Evolutionary conservation across 2,888 invertebrate genomes (phyloP).

Genomic region (Selenia dentaria): DNA sequence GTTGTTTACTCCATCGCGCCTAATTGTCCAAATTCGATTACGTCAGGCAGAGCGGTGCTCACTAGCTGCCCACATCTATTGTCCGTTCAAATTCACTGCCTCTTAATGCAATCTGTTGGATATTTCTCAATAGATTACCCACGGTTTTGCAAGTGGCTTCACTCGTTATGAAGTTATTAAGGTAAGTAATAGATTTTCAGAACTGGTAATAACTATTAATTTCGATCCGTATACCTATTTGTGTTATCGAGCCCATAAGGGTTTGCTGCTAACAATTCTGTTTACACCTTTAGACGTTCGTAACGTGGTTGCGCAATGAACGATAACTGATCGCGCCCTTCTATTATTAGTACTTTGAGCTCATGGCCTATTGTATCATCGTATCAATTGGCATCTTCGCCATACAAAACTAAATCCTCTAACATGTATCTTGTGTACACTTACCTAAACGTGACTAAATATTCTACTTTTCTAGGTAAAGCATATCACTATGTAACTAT

Average conservation of each 20-base stretch:
- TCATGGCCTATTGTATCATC: slow-evolving; percentile 48
- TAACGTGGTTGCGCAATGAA: slow-evolving; percentile 50
- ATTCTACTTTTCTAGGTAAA: slow-evolving; percentile 2
- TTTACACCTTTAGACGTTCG: slow-evolving; percentile 49
- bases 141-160: slow-evolving; percentile 43
- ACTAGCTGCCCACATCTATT: slow-evolving; percentile 47
- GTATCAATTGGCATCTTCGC: slow-evolving; percentile 42
- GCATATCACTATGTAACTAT: slow-evolving; percentile 1
- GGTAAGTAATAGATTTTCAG: slow-evolving; percentile 36
- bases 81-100: slow-evolving; percentile 45
- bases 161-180: slow-evolving; percentile 34
- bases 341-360: slow-evolving; percentile 46
- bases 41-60: slow-evolving; percentile 48
- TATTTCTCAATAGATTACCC: slow-evolving; percentile 46
- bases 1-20: slow-evolving; percentile 60
- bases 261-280: slow-evolving; percentile 56
- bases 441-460: not conserved
- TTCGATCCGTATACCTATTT: slow-evolving; percentile 39
- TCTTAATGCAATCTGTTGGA: slow-evolving; percentile 45
- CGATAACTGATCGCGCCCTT: slow-evolving; percentile 58
- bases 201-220: slow-evolving; percentile 22
- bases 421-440: slow-evolving; percentile 8
- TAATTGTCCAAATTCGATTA: slow-evolving; percentile 66
- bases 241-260: slow-evolving; percentile 41
- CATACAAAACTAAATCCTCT: slow-evolving; percentile 17